Conservation (phyloP, 2,797 vertebrate species). For the Lepilemur ruficaudatus region DNA sequence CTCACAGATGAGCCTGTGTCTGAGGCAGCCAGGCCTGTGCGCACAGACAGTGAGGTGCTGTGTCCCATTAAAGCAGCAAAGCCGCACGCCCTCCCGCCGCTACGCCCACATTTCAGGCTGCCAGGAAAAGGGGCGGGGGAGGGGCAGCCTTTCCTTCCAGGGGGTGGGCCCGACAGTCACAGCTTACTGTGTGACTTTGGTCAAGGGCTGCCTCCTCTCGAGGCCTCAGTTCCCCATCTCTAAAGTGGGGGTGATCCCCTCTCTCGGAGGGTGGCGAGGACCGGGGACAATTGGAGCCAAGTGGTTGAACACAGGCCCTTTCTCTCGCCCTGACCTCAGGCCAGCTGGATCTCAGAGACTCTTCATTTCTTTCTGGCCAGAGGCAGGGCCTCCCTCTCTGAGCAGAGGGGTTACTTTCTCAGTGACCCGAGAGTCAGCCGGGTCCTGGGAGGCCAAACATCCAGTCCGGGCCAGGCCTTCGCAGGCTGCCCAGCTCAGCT, state of each 20-base stretch:
- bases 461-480: fast-evolving
- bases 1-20: constrained; percentile 60
- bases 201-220: not conserved
- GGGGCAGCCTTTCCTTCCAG: not conserved
- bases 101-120: not conserved
- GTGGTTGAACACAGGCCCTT: not conserved
- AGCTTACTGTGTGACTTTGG: not conserved
- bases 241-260: not conserved
- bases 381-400: not conserved
- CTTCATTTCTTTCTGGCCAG: not conserved
- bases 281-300: not conserved
- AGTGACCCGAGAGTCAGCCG: not conserved
- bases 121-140: not conserved
- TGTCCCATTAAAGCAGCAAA: not conserved
- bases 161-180: not conserved
- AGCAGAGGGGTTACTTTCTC: not conserved
- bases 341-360: not conserved
- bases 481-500: not conserved
- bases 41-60: not conserved
- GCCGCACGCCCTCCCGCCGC: not conserved
- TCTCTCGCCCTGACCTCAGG: not conserved
- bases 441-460: not conserved
- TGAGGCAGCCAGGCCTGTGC: not conserved
- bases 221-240: not conserved
- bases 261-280: not conserved